Evolutionary conservation across 1,140 invertebrate genomes (phyloP), one percentile per base, ranked within the genome.

Genomic region (Drosophila nikananu): DNA sequence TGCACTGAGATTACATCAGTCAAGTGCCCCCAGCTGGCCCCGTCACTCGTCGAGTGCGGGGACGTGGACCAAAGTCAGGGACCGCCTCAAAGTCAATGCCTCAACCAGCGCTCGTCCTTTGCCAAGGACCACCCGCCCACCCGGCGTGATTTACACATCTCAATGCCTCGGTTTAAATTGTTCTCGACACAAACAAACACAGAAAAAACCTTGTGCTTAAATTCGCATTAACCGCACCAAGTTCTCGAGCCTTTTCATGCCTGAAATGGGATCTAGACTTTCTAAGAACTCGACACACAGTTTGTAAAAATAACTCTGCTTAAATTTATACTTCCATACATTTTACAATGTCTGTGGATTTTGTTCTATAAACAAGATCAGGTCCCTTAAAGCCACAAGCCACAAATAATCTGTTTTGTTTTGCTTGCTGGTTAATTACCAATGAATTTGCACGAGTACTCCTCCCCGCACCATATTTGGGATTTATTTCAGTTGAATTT

Each of bases 1-100:
- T 77, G 75, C 74, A 77, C 75, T 68, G 64, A 70, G 75, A 77
- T 77, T 77, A 77, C 75, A 77, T 77, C 75, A 77, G 75, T 77
- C 75, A 77, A 77, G 75, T 62, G 64, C 74, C 64, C 54, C 70
- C 67, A 68, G 67, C 48, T 55, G 46, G 66, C 66, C 66, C 42
- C 27, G 39, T 25, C 27, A 15, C 17, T 13, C 23, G 37, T 48
- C 19, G 62, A 66, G 66, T 42, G 37, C 42, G 61, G 61, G 60
- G 46, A 70, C 66, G 37, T 66, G 67, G 67, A 44, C 67, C 67
- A 71, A 76, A 75, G 74, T 65, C 74, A 77, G 71, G 74, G 71
- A 30, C 62, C 63, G 51, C 51, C 71, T 30, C 73, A 76, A 76
- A 70, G 66, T 70, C 66, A 70, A 67, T 68, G 66, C 63, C 72